Conservation (phyloP, 2,113 vertebrate genomes). For the Piprites chloris region DNA sequence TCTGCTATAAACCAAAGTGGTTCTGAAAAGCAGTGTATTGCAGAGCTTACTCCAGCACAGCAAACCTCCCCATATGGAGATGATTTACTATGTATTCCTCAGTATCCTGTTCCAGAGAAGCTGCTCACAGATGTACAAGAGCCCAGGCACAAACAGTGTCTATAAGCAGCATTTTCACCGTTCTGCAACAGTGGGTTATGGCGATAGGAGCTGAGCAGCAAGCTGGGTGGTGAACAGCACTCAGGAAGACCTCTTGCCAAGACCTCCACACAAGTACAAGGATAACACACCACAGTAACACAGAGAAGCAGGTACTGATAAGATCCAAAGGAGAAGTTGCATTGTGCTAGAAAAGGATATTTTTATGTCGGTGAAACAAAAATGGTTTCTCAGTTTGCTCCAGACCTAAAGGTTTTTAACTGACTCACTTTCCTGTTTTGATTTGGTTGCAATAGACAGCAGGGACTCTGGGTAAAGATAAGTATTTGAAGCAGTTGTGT, state of each 20-base stretch:
- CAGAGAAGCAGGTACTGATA: background rate
- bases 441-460: background rate
- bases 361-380: background rate
- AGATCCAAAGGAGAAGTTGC: background rate
- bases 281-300: background rate
- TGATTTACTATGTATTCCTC: background rate
- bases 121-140: background rate
- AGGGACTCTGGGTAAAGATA: background rate
- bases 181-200: background rate
- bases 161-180: background rate
- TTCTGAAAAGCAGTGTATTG: background rate
- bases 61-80: background rate
- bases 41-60: background rate
- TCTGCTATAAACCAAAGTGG: background rate
- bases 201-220: background rate
- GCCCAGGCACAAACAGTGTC: background rate
- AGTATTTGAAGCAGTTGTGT: background rate
- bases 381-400: background rate
- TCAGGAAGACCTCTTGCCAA: background rate
- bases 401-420: background rate
- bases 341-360: background rate
- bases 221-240: background rate
- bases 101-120: background rate
- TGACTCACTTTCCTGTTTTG: background rate
- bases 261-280: background rate